phyloP scores from a whole-genome alignment of 2,888 invertebrate genomes.

The Tupiocoris notatus region DNA sequence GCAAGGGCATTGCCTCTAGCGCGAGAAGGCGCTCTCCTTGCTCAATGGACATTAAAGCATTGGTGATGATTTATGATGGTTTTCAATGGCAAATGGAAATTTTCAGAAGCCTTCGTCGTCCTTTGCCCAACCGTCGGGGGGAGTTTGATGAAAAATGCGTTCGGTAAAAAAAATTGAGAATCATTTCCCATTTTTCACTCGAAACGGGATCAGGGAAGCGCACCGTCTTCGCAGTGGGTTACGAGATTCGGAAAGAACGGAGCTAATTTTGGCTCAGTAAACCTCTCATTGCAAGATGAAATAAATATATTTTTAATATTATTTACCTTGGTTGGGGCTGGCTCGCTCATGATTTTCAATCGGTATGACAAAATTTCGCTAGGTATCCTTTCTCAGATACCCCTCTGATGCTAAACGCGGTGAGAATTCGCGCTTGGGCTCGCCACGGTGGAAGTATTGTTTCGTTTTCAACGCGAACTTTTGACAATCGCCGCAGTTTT shows the following conservation, averaged over 20 bases:
- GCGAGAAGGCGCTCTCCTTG: not conserved
- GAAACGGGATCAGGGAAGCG: not conserved
- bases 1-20: not conserved
- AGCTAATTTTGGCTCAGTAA: no score
- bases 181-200: not conserved
- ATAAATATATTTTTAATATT: no score
- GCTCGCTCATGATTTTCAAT: no score
- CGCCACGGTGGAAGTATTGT: no score
- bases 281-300: no score
- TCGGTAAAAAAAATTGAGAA: not conserved
- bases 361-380: no score
- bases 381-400: no score
- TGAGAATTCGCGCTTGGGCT: no score
- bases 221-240: no score
- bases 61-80: slow-evolving; percentile 4
- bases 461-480: not conserved
- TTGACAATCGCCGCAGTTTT: not conserved
- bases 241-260: no score
- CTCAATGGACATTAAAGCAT: not conserved
- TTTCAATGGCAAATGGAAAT: slow-evolving; percentile 9
- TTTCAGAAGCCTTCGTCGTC: not conserved
- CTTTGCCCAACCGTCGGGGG: not conserved
- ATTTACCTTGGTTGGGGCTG: no score
- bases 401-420: no score
- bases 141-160: not conserved